Evolutionary conservation across 2,888 invertebrate genomes (phyloP), one percentile per base, ranked within the genome.

Genomic region (Scaptomyza caliginosa): DNA sequence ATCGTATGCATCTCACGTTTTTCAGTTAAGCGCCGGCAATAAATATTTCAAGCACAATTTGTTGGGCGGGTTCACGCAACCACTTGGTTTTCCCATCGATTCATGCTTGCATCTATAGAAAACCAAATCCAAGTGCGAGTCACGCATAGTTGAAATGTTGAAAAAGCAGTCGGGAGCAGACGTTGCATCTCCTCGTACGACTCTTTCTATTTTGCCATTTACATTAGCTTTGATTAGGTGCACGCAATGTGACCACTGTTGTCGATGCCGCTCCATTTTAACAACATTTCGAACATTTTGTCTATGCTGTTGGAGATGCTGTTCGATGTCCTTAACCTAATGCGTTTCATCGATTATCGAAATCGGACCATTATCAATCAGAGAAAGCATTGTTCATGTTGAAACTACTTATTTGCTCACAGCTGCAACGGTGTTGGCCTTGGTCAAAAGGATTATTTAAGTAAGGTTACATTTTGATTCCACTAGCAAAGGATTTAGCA

Each of bases 21-120:
- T 42, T 58, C 70, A 28, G 69, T 83, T 86, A 88, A 83, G 38
- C 63, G 63, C 60, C 52, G 43, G 62, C 62, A 67, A 82, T 82
- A 82, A 88, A 82, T 86, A 88, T 88, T 88, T 82, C 69, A 83
- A 45, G 48, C 68, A 50, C 86, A 86, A 88, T 86, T 88, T 69
- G 51, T 49, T 63, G 73, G 82, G 74, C 70, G 38, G 38, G 87
- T 85, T 64, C 66, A 77, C 71, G 59, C 74, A 52, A 57, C 60
- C 78, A 80, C 78, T 81, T 80, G 74, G 60, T 38, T 26, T 24
- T 8, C 16, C 34, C 34, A 16, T 34, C 34, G 16, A 34, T 34
- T 34, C 16, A 16, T 34, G 42, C 43, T 6, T 10, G 21, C 8
- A 10, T 11, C 21, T 36, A 43, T 24, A 52, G 21, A 43, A 30